Percentiles rank a stretch among this genome's conserved stretches.
Evolutionary conservation across 1,140 invertebrate genomes (phyloP).

Genomic region (Babylonia areolata): DNA sequence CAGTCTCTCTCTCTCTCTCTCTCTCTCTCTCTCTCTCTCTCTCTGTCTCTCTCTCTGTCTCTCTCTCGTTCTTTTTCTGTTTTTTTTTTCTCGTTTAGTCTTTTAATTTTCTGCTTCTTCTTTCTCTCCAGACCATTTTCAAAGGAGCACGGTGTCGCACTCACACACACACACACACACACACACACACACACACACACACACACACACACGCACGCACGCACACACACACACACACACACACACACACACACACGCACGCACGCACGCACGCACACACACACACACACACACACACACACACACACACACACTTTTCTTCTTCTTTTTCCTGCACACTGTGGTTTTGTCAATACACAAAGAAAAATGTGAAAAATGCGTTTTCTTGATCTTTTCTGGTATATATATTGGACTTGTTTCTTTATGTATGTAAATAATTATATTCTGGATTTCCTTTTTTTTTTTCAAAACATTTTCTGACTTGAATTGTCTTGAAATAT

Average conservation of each 20-base stretch:
- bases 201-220: constrained; percentile 2
- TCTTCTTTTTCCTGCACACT: background rate
- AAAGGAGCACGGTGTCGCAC: background rate
- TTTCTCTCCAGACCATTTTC: no score
- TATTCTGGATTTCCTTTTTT: no score
- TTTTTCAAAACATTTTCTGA: no score
- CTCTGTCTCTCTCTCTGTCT: background rate
- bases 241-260: constrained; percentile 6
- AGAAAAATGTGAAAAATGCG: no score
- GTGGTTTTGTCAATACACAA: no score
- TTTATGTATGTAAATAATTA: no score
- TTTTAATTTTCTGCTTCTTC: no score
- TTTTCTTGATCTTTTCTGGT: no score
- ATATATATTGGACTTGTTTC: no score
- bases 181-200: constrained; percentile 11
- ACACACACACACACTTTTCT: background rate
- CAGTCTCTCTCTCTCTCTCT: background rate
- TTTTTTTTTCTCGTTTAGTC: background rate
- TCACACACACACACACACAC: constrained; percentile 11
- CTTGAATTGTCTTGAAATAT: no score
- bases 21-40: background rate
- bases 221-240: background rate
- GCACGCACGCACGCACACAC: background rate
- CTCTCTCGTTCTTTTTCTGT: background rate
- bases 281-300: background rate